phyloP scores from a whole-genome alignment of 2,797 vertebrate genomes.

The Gambusia yucatana region DNA sequence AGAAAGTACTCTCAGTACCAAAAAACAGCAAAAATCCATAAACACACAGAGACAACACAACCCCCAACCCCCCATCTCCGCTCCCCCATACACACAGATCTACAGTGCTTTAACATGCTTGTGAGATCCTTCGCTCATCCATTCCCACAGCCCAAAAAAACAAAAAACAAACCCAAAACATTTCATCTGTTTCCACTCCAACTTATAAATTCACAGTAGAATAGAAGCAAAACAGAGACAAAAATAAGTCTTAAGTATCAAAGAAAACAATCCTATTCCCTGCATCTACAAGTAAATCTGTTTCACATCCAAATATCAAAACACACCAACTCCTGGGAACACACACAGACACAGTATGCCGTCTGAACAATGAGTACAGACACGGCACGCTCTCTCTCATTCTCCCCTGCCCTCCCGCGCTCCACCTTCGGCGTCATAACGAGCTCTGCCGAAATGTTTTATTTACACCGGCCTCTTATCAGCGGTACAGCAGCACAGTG shows the following conservation, averaged over 20 bases:
- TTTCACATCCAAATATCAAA: slow-evolving; percentile 45
- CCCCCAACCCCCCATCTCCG: background rate
- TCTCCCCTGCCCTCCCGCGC: slow-evolving; percentile 15
- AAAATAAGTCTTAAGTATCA: slow-evolving; percentile 11
- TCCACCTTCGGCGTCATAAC: slow-evolving; percentile 79
- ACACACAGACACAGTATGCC: slow-evolving; percentile 83
- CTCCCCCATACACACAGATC: slow-evolving; percentile 1
- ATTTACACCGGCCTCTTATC: slow-evolving; percentile 99
- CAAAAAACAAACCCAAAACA: background rate
- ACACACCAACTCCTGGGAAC: slow-evolving; percentile 55
- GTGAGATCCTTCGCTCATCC: slow-evolving; percentile 35
- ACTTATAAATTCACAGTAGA: slow-evolving; percentile 2
- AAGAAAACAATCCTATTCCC: background rate
- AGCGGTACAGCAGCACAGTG: slow-evolving; percentile 88
- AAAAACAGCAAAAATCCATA: slow-evolving; percentile 87
- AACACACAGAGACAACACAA: slow-evolving; percentile 76
- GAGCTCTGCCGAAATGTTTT: slow-evolving; percentile 92
- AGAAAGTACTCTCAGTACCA: slow-evolving; percentile 92
- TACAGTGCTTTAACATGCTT: slow-evolving; percentile 10
- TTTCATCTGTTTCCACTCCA: slow-evolving; percentile 2
- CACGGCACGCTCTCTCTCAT: slow-evolving; percentile 74
- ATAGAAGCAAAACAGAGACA: slow-evolving; percentile 12
- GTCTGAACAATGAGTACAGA: slow-evolving; percentile 98
- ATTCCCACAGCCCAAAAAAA: slow-evolving; percentile 18
- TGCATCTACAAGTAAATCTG: slow-evolving; percentile 34